These are phyloP conservation scores for Myotis daubentonii DNA, from an alignment of 2,797 vertebrate species.

Conservation along the genomic window DNA sequence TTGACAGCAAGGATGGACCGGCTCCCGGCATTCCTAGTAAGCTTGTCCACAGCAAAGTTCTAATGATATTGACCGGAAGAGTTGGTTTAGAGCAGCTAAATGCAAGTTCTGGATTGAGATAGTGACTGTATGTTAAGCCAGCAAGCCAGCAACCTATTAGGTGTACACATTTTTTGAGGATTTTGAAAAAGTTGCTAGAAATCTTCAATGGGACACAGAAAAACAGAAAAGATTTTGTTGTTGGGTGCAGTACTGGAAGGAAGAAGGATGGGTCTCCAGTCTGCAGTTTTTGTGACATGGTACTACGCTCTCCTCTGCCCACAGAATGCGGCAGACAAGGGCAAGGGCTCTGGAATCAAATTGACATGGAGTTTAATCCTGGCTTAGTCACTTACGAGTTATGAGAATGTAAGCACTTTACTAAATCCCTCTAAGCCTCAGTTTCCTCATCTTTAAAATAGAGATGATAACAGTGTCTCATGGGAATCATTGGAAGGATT, in stretches of 20 bases:
- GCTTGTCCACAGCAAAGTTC: background rate
- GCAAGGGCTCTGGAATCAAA: background rate
- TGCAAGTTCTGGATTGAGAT: background rate
- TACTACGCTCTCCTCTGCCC: background rate
- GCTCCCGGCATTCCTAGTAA: background rate
- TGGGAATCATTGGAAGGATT: background rate
- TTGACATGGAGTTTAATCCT: background rate
- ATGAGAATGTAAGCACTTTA: background rate
- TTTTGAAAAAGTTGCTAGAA: background rate
- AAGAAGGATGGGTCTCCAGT: background rate
- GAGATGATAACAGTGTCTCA: background rate
- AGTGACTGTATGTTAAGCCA: background rate
- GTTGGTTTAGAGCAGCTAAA: background rate
- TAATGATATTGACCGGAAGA: background rate
- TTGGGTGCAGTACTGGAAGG: background rate
- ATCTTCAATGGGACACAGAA: background rate
- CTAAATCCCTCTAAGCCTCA: background rate
- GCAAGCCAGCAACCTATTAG: background rate
- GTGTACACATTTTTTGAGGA: background rate
- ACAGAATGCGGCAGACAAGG: background rate
- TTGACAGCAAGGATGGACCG: too few relatives aligned
- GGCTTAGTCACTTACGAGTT: background rate
- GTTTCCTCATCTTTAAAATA: conserved; percentile 60
- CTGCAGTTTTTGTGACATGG: too few relatives aligned
- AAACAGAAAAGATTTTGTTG: background rate